These are phyloP conservation scores for Embiotoca jacksoni DNA, from an alignment of 2,113 vertebrate species.

Conservation along the genomic window DNA sequence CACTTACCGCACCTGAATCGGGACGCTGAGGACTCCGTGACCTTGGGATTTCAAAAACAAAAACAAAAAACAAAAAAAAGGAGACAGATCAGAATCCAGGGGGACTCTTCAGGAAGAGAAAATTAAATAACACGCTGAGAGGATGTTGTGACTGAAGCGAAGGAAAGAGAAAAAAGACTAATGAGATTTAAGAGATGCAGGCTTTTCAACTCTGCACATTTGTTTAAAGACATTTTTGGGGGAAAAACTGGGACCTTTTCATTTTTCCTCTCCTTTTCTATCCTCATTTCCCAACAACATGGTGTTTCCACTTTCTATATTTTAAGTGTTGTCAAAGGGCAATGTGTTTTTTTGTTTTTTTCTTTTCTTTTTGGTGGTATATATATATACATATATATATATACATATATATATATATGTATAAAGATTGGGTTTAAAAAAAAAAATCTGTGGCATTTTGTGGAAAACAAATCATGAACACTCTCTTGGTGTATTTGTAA, in stretches of 20 bases:
- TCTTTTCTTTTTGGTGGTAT: constrained; percentile 81
- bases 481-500: constrained; percentile 99
- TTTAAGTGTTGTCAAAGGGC: constrained; percentile 97
- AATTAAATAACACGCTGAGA: constrained; percentile 76
- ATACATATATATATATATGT: constrained; percentile 65
- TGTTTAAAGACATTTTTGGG: constrained; percentile 90
- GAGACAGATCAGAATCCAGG: constrained; percentile 87
- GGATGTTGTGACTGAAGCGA: constrained; percentile 83
- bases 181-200: constrained; percentile 92
- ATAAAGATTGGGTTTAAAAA: constrained; percentile 67
- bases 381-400: constrained; percentile 78
- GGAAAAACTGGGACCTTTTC: constrained; percentile 88
- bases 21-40: constrained; percentile 92
- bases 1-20: constrained; percentile 90
- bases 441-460: constrained; percentile 92
- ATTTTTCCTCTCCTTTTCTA: constrained; percentile 83
- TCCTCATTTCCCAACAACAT: constrained; percentile 93
- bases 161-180: constrained; percentile 86
- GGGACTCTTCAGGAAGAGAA: constrained; percentile 71
- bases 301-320: constrained; percentile 98
- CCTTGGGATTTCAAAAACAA: constrained; percentile 82
- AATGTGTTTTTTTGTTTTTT: constrained; percentile 89
- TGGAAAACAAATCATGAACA: constrained; percentile 94
- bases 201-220: constrained; percentile 90
- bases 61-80: constrained; percentile 34